Percentiles rank a stretch among this genome's conserved stretches.
Conservation (phyloP, 2,888 invertebrate species). For the Pherbina coryleti region DNA sequence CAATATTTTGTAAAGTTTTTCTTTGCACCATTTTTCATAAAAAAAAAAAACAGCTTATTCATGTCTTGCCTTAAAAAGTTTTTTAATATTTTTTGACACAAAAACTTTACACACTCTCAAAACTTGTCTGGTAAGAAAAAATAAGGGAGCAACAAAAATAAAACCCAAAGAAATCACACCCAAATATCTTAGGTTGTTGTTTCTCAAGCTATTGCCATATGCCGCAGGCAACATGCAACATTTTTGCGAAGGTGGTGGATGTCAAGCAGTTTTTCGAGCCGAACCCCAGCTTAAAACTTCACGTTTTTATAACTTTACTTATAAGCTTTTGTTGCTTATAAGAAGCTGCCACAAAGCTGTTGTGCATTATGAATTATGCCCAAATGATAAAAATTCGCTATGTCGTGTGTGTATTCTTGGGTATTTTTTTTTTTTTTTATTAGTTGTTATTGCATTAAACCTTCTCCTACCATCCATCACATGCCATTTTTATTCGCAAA, state of each 20-base stretch:
- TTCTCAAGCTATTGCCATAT: too few relatives aligned
- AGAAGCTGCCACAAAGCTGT: conserved; percentile 10
- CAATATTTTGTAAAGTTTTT: not conserved
- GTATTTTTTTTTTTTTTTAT: not conserved
- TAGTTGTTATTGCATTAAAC: not conserved
- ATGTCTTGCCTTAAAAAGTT: too few relatives aligned
- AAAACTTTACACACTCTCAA: too few relatives aligned
- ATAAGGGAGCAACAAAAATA: too few relatives aligned
- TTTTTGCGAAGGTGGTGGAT: not conserved
- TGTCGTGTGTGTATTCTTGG: not conserved
- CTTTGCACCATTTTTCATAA: too few relatives aligned
- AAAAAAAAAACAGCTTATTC: too few relatives aligned
- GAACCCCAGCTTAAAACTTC: not conserved
- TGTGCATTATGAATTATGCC: conserved; percentile 20
- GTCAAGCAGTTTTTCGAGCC: not conserved
- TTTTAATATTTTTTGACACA: too few relatives aligned
- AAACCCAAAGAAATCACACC: too few relatives aligned
- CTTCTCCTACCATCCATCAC: too few relatives aligned
- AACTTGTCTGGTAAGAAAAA: too few relatives aligned
- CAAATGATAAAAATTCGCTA: conserved; percentile 21
- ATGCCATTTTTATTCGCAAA: not conserved
- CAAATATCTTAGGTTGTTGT: too few relatives aligned
- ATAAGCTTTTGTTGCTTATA: not conserved
- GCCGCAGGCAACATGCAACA: not conserved
- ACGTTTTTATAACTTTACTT: not conserved